Evolutionary conservation across 2,113 vertebrate genomes (phyloP), one percentile per base, ranked within the genome.

Genomic region (Cynopterus brachyotis): DNA sequence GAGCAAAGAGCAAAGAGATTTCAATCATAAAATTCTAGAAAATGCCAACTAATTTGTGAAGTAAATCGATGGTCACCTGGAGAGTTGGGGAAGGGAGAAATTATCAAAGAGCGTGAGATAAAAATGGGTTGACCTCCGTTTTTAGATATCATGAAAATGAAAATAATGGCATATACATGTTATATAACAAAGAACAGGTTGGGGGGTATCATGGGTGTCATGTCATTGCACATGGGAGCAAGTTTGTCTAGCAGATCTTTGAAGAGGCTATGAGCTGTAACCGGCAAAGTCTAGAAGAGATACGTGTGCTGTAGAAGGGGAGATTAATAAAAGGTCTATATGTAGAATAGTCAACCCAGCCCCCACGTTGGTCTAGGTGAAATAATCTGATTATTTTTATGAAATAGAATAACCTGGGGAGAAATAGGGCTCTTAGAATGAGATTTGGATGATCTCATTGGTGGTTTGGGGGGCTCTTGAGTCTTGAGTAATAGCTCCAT

Each of bases 71-170:
- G 17, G 37, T 90, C 89, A 37, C 30, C 32, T 91, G 9, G 40
- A 75, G 45, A 82, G 78, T 40, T 42, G 37, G 22, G 26, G 35
- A 66, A 26, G 69, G 37, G 53, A 59, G 57, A 84, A 57, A 42
- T 40, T 64, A 40, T 86, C 57, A 40, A 76, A 80, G 79, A 28
- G 28, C 5, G 24, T 53, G 24, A 92, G 17, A n/a, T 86, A 95
- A 76, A 89, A 70, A 70, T 30, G 9, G 50, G 30, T 8, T 81
- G n/a, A 20, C 50, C 17, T 89, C 72, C 13, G 40, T n/a, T 84
- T 87, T 70, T 87, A 80, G 75, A 32, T 78, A 70, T 7, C 13
- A 67, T 55, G 55, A 67, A 95, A 92, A 78, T 95, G 66, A 92
- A 96, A 85, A 20, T 78, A 85, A 76, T 92, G 66, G 11, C 9